phyloP scores from a whole-genome alignment of 2,888 invertebrate genomes.

The Cacoxenus indagator region DNA sequence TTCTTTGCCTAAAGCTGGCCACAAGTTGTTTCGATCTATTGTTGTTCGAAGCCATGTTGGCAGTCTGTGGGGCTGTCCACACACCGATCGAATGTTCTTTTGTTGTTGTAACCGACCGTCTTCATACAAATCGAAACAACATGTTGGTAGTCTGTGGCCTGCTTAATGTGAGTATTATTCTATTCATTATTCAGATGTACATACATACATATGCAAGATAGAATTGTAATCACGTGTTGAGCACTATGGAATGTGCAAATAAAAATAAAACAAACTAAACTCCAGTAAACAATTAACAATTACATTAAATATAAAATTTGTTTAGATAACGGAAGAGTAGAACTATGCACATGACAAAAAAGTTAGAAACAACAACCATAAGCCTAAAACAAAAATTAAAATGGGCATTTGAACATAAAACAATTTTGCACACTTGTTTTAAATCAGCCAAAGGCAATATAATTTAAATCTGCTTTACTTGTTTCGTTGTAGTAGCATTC shows the following conservation, averaged over 20 bases:
- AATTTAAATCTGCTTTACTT: constrained; percentile 56
- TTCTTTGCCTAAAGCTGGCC: too few species aligned
- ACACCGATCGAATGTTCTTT: too few species aligned
- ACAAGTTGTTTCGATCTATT: too few species aligned
- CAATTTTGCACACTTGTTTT: neutral
- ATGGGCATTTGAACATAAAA: neutral
- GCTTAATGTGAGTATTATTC: neutral
- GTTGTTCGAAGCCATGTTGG: too few species aligned
- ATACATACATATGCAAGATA: neutral
- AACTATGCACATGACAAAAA: neutral
- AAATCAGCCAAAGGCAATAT: neutral
- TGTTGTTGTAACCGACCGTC: too few species aligned
- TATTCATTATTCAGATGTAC: neutral
- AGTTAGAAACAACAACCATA: neutral
- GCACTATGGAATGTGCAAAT: neutral
- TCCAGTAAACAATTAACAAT: neutral
- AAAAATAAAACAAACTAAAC: neutral
- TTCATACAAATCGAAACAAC: too few species aligned
- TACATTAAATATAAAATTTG: neutral
- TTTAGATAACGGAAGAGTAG: neutral
- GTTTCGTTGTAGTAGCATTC: constrained; percentile 63
- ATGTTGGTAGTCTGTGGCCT: neutral
- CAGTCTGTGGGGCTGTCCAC: too few species aligned
- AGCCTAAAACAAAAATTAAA: neutral
- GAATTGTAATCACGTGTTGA: neutral